Evolutionary conservation across 2,113 vertebrate genomes (phyloP), one percentile per base, ranked within the genome.

Genomic region (Trogon surrucura): DNA sequence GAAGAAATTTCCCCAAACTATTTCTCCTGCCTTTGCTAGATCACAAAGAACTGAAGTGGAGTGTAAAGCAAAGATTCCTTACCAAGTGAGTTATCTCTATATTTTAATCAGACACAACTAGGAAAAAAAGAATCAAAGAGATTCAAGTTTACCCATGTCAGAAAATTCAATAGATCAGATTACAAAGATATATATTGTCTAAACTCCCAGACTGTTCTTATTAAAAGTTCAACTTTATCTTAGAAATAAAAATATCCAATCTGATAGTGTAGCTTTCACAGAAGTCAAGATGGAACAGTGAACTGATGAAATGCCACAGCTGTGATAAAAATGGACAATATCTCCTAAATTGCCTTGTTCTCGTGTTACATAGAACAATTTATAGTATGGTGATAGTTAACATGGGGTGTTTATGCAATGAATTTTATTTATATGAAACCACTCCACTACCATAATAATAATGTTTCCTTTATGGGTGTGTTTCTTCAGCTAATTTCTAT

Each of bases 181-280:
- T 71, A 78, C 16, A 3, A 60, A 80, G 51, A 67, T 41, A 60
- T 16, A 44, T 45, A 45, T 64, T 90, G 69, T 64, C 77, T 88
- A 29, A 87, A 81, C 20, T 85, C 22, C 26, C 80, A 81, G 65
- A 58, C 9, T 82, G 61, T 80, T 96, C 77, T 74, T 61, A 83
- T 84, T 86, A 91, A 70, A 95, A 62, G 65, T 66, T 91, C 83
- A 87, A 21, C 32, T 79, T 84, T 94, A 82, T 89, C 62, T 92
- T 62, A 58, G n/a, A 91, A 92, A 80, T 51, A 62, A 80, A 94
- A 92, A 79, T 54, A 77, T 23, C 83, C 53, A 29, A 7, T 83
- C 88, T 88, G 79, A 71, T 89, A 64, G 44, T 20, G 26, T 11
- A 88, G 72, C 6, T 93, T 78, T 90, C 75, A 61, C 70, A 85